Percentiles rank a stretch among this genome's conserved stretches.
These are phyloP conservation scores for Myathropa florea DNA, from an alignment of 2,888 invertebrate species.

Conservation along the genomic window DNA sequence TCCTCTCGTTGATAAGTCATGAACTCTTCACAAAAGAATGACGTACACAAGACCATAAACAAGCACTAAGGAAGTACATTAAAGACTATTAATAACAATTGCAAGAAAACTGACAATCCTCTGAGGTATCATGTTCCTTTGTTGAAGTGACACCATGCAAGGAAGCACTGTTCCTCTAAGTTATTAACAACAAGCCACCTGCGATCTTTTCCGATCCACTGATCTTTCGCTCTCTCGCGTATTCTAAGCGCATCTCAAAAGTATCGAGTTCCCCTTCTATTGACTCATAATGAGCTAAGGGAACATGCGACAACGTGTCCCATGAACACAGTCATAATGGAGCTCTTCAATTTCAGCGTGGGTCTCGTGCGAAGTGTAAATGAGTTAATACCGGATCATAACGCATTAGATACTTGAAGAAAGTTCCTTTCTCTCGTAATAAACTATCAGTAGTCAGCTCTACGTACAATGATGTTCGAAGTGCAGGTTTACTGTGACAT, in stretches of 20 bases:
- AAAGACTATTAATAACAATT: neutral
- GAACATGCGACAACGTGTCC: constrained; percentile 25
- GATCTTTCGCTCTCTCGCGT: neutral
- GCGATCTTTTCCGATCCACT: neutral
- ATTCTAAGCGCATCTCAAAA: constrained; percentile 8
- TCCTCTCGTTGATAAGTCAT: no score
- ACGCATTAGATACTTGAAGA: neutral
- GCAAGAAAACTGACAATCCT: neutral
- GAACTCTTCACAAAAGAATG: neutral
- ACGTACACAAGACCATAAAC: neutral
- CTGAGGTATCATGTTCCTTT: neutral
- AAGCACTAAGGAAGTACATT: neutral
- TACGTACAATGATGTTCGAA: no score
- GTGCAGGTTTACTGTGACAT: neutral
- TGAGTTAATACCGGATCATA: constrained; percentile 20
- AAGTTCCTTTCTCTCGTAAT: constrained; percentile 28
- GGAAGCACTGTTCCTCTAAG: constrained; percentile 3
- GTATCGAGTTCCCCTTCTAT: constrained; percentile 33
- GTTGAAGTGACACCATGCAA: neutral
- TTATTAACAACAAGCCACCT: constrained; percentile 5
- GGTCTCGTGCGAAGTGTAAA: neutral
- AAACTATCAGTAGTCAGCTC: neutral
- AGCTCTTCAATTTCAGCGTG: neutral
- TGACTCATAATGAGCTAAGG: constrained; percentile 17
- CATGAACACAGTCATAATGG: neutral